Evolutionary conservation across 2,113 vertebrate genomes (phyloP), one percentile per base, ranked within the genome.

Genomic region (Microtus pennsylvanicus): DNA sequence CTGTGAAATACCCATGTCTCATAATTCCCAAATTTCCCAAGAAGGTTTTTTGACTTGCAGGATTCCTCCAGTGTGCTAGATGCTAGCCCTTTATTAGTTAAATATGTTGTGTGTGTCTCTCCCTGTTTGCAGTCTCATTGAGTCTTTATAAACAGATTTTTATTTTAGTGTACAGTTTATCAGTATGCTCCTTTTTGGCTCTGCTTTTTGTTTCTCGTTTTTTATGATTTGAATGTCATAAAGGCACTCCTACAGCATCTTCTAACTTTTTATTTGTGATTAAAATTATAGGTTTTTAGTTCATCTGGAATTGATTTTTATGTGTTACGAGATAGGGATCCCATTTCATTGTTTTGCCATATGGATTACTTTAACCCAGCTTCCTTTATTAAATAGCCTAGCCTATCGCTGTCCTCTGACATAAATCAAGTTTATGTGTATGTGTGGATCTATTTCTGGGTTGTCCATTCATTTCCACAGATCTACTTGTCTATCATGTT

Each of bases 291-390:
- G 91, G 69, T n/a, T 77, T 88, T 94, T 88, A 61, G 87, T 90
- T 55, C 87, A 97, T 95, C 94, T 97, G 96, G 96, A 95, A 95
- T 45, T 96, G 69, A 94, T 97, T 96, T 96, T 94, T 78, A 3
- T 76, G 63, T 96, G 94, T 96, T 94, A 87, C 90, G 93, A 93
- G 85, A 70, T 45, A 42, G 21, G 42, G 55, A 47, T 91, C 91
- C 93, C 21, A 28, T 45, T 93, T 97, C 92, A 86, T 42, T 88
- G 91, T 93, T 82, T 88, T 70, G 33, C 78, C 89, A 83, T 93
- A 38, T 96, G 83, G 81, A 94, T 87, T 85, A 76, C 87, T 33
- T 89, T 91, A 87, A 87, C 58, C 90, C 2, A 7, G 83, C 87
- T 93, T 77, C 70, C 80, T 93, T 89, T 96, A 89, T 95, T 95